Base-by-base conservation (phyloP, 2,113 vertebrate genomes). In the Sceloporus tristichus region DNA sequence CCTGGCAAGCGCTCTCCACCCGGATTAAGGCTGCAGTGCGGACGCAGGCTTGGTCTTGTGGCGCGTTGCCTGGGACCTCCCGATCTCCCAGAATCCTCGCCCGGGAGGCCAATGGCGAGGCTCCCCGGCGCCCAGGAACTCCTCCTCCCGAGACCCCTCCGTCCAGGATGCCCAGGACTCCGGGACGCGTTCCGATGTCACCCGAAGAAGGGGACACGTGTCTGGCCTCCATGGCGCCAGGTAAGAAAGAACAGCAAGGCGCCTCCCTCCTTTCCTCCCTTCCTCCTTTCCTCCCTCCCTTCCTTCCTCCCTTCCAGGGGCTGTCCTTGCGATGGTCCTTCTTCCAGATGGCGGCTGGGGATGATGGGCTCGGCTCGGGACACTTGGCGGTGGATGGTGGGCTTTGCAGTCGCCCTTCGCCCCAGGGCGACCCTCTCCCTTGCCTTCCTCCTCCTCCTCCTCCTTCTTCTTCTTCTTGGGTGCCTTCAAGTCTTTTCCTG, bases 21-120 rank as follows among this genome's bases (percentile, higher is more conserved):
- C 18, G 18, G 59, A 11, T 19, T 9, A 19, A 5, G 4, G 2
- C 59, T 62, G 11, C 59, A 19, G 59, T 62, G 59, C 11, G 18
- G 59, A 11, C 59, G 18, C 65, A 18, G 18, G 65, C n/a, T 19
- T 76, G 16, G 19, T 9, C 5, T 38, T 14, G 38, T 23, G 66
- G 21, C 78, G 62, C 85, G 85, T 81, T 87, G 11, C 7, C n/a
- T 19, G 38, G 73, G n/a, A 18, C 42, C 71, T 5, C 79, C 71
- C 54, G 38, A 75, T 65, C 86, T 87, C 86, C 86, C 86, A 87
- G 68, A 81, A 87, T 81, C 86, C 86, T 79, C 53, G 53, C 85
- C 38, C 71, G 5, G 68, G 56, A 87, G 73, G 85, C 78, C 78
- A 81, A 80, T 81, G 34, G 86, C 54, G 25, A 74, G 21, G 74